Base-by-base conservation (phyloP, 2,797 vertebrate species). In the Ctenopoma multispine region DNA sequence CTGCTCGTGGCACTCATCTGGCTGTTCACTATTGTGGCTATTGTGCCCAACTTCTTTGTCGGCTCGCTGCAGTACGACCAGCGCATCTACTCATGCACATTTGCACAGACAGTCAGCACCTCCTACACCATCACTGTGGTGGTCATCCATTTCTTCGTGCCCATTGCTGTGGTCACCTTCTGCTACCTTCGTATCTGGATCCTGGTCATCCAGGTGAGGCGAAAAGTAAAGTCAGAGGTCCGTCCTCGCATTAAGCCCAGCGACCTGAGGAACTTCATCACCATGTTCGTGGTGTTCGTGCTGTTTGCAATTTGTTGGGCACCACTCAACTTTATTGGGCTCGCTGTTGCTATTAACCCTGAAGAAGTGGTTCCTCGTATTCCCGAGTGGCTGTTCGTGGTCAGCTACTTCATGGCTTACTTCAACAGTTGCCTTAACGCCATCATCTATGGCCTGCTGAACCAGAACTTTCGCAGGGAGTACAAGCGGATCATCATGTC, bases 371-470 rank as follows among this genome's bases (percentile, higher is more conserved):
- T 90, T 2, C 94, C 95, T 23, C 91, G 84, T 75, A 92, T 97
- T 73, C 95, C 95, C 0, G 94, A 96, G 63, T 96, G 95, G 93
- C 86, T 97, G 31, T 97, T 97, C 36, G 93, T 96, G 44, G 78
- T 94, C 55, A 96, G 96, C 83, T 97, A 96, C 88, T 96, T 96
- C 82, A 95, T 96, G 94, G 96, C 95, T 58, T 97, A 97, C 82
- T 96, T 97, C 87, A 96, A 97, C 87, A 96, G 96, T 85, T 96
- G 96, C 93, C 95, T 97, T 91, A 96, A 97, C 4, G 95, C 96
- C 67, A 90, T 97, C 62, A 92, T 96, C 70, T 97, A 96, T 0
- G 95, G 96, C 82, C 92, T 97, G 72, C 93, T 97, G 66, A 96
- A 97, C 87, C 95, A 96, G 89, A 97, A 97, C 91, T 97, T 97